These are phyloP conservation scores for Aleiodes sp. DNA, from an alignment of 1,140 invertebrate genomes.

Conservation along the genomic window DNA sequence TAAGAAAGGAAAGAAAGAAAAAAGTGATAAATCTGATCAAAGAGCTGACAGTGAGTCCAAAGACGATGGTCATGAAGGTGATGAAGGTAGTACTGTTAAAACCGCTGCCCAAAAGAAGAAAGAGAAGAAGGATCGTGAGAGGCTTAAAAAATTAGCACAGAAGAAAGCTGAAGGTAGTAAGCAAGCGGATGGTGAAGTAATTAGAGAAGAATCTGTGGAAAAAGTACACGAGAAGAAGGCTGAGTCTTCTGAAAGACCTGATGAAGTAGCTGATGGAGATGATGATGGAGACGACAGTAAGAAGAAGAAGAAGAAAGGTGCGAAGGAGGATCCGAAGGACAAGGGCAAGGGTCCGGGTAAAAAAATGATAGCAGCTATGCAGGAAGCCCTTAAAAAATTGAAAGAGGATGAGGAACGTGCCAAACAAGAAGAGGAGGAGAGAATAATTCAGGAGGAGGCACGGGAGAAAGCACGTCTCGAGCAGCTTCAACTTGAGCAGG, in stretches of 20 bases:
- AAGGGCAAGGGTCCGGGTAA: conserved; percentile 76
- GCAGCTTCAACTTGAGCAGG: conserved; percentile 82
- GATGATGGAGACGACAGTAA: conserved; percentile 70
- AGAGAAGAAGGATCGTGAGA: conserved; percentile 87
- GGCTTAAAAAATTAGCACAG: conserved; percentile 75
- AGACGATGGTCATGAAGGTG: conserved; percentile 61
- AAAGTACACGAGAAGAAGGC: conserved; percentile 55
- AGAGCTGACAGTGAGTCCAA: conserved; percentile 60
- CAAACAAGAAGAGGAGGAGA: conserved; percentile 83
- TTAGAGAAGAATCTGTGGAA: conserved; percentile 34
- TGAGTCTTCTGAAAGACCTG: conserved; percentile 44
- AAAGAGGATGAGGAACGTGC: conserved; percentile 89
- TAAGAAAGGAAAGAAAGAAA: conserved; percentile 62
- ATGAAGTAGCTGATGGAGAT: conserved; percentile 71
- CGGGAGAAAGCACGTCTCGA: conserved; percentile 77
- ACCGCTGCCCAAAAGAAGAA: conserved; percentile 87
- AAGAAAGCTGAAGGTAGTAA: conserved; percentile 64
- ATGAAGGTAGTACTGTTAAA: conserved; percentile 74
- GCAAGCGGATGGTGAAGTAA: neutral
- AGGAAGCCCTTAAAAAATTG: conserved; percentile 83
- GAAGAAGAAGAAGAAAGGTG: conserved; percentile 62
- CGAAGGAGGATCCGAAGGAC: conserved; percentile 60
- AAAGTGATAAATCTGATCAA: conserved; percentile 40
- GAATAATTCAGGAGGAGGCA: conserved; percentile 77
- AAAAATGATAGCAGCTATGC: conserved; percentile 86